Conservation (phyloP, 1,140 invertebrate species). For the Cherax destructor region DNA sequence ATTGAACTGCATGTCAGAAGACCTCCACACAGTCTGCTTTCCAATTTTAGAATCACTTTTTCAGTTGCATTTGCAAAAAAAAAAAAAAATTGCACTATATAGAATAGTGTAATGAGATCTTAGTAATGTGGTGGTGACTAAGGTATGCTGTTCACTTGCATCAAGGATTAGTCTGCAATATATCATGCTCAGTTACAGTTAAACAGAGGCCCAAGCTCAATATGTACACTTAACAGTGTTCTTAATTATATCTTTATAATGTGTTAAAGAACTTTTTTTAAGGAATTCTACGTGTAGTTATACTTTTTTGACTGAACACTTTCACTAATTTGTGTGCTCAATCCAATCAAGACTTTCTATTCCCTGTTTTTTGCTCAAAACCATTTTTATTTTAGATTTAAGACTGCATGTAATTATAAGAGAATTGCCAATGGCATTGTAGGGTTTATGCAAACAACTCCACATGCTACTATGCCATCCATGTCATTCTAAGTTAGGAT, state of each 20-base stretch:
- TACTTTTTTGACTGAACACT: not conserved
- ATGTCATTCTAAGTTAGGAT: constrained; percentile 2
- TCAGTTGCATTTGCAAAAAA: too few species aligned
- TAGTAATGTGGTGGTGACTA: too few species aligned
- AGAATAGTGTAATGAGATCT: too few species aligned
- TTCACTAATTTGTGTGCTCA: not conserved
- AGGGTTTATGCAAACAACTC: not conserved
- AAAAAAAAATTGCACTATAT: too few species aligned
- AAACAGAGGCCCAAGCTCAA: not conserved
- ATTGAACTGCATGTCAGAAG: too few species aligned
- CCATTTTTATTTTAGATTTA: constrained; percentile 9
- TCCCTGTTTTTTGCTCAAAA: constrained; percentile 16
- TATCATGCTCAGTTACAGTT: not conserved
- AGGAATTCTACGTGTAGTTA: not conserved
- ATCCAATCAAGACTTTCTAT: not conserved
- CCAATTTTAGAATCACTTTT: too few species aligned
- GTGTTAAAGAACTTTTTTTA: not conserved
- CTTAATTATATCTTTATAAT: not conserved
- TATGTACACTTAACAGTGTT: not conserved
- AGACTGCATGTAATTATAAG: not conserved
- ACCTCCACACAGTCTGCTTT: too few species aligned
- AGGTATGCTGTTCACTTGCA: too few species aligned
- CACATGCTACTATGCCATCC: not conserved
- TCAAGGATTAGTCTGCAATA: too few species aligned
- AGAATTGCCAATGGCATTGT: not conserved